These are phyloP conservation scores for Coregonus sp. DNA, from an alignment of 2,797 vertebrate species.

Conservation along the genomic window DNA sequence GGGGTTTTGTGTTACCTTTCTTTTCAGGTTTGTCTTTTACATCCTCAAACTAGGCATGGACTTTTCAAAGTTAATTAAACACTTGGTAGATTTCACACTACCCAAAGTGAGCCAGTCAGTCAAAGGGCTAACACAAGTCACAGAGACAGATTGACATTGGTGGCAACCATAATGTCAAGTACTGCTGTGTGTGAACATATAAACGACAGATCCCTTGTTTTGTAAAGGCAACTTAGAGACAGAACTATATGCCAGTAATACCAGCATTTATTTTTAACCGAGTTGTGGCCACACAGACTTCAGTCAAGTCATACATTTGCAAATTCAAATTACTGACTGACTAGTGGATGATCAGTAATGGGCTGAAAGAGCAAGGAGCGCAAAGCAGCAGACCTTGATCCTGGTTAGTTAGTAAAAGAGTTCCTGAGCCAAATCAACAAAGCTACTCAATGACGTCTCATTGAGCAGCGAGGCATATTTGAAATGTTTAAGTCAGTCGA, in stretches of 20 bases:
- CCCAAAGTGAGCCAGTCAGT: neutral
- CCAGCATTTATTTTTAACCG: constrained; percentile 48
- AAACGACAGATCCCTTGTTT: neutral
- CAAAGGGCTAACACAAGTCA: constrained; percentile 7
- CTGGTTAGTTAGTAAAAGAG: constrained; percentile 3
- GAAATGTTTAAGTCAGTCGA: neutral
- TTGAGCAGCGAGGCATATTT: constrained; percentile 15
- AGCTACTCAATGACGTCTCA: constrained; percentile 20
- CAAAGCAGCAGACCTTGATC: constrained; percentile 13
- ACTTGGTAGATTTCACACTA: neutral
- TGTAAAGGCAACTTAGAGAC: neutral
- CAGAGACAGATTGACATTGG: constrained; percentile 7
- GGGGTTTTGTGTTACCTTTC: neutral
- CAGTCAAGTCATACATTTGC: neutral
- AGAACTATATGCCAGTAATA: constrained; percentile 12
- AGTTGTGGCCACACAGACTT: constrained; percentile 51
- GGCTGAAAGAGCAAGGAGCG: neutral
- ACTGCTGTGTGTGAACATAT: neutral
- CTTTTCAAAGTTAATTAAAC: constrained; percentile 33
- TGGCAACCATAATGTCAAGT: constrained; percentile 12
- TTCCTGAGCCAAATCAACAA: constrained; percentile 24
- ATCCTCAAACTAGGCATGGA: constrained; percentile 24
- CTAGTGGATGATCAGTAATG: neutral
- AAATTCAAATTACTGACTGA: constrained; percentile 12
- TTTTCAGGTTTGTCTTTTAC: constrained; percentile 17